phyloP scores from a whole-genome alignment of 53 echinoderm and acorn worm genomes.

The Henricia sp. region DNA sequence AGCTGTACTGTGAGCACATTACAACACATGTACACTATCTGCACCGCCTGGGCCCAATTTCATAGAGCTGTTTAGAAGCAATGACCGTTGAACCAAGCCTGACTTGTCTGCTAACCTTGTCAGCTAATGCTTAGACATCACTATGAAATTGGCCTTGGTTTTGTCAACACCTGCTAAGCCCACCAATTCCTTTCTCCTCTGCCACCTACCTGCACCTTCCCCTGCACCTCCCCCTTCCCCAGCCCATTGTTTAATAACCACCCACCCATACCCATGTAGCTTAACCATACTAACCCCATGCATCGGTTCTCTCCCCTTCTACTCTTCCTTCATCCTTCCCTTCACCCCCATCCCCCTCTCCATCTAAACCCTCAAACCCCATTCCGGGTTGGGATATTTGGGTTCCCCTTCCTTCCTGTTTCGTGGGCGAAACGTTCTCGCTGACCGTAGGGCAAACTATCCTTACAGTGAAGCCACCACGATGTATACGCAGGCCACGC shows the following conservation, averaged over 20 bases:
- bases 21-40: no score
- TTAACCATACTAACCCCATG: constrained; percentile 63
- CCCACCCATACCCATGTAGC: constrained; percentile 34
- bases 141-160: background rate
- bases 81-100: no score
- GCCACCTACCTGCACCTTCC: background rate
- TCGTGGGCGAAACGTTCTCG: constrained; percentile 38
- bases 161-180: no score
- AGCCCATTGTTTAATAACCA: background rate
- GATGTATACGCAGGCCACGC: constrained; percentile 98
- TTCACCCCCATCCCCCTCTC: constrained; percentile 42
- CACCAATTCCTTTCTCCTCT: no score
- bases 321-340: constrained; percentile 44
- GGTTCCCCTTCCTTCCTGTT: constrained; percentile 1
- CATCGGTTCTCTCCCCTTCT: constrained; percentile 55
- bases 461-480: constrained; percentile 98
- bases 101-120: no score
- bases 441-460: constrained; percentile 79
- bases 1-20: no score
- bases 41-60: no score
- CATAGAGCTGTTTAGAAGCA: no score
- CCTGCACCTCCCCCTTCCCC: background rate
- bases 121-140: no score
- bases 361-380: no score
- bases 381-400: no score